Percentiles rank a stretch among this genome's conserved stretches.
phyloP scores from a whole-genome alignment of 2,113 vertebrate species.

The Eulacestoma nigropectus region DNA sequence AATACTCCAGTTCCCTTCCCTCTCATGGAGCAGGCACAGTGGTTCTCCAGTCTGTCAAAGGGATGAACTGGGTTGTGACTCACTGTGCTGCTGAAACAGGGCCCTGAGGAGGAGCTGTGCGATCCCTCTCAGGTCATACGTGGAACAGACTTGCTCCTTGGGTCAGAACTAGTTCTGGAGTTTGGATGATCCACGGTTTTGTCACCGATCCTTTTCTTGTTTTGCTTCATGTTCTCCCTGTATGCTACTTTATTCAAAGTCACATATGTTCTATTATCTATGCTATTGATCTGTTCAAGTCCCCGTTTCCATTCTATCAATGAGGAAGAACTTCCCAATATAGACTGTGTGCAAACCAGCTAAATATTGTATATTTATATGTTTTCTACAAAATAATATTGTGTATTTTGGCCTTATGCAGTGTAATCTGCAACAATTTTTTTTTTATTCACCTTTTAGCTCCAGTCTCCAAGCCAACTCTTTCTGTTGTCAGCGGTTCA shows the following conservation, averaged over 20 bases:
- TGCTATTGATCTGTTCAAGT: neutral
- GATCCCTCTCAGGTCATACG: neutral
- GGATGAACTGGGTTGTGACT: neutral
- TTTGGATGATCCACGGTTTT: neutral
- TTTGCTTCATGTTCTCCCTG: neutral
- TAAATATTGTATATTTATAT: neutral
- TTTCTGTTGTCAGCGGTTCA: neutral
- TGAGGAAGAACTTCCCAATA: neutral
- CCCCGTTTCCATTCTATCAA: neutral
- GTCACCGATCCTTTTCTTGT: neutral
- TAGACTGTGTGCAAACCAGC: neutral
- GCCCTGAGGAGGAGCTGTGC: neutral
- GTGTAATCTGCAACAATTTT: neutral
- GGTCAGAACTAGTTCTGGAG: neutral
- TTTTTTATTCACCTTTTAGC: conserved; percentile 28
- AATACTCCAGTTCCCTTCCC: neutral
- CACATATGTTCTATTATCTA: neutral
- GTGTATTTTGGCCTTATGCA: neutral
- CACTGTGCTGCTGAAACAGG: neutral
- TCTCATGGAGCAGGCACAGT: neutral
- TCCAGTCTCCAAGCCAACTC: conserved; percentile 57
- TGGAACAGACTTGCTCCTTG: neutral
- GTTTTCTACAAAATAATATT: neutral
- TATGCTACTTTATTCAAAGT: neutral
- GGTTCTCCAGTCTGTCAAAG: neutral